Percentiles rank a stretch among this genome's conserved stretches.
phyloP scores from a whole-genome alignment of 2,113 vertebrate species.

The Dinomys branickii region DNA sequence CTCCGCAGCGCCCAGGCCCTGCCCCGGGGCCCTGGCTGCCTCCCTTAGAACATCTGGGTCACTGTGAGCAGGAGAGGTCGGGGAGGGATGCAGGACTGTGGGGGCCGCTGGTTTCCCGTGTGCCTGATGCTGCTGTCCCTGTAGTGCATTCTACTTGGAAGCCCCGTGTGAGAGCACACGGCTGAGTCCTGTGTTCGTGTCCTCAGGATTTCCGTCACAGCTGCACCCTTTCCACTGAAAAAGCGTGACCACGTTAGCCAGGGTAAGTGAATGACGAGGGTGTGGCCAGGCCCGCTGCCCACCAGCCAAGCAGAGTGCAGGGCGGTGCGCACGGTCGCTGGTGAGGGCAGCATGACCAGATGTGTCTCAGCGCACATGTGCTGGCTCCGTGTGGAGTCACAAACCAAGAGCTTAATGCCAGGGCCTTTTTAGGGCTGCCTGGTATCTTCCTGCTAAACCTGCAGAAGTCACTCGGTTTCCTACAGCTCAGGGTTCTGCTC shows the following conservation, averaged over 20 bases:
- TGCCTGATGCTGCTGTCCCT: neutral
- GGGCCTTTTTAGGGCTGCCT: neutral
- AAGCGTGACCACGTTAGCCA: neutral
- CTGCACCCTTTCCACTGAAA: neutral
- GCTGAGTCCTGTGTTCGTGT: neutral
- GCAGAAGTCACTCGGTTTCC: constrained; percentile 12
- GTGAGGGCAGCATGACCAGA: neutral
- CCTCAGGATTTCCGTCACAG: neutral
- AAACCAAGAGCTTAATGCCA: neutral
- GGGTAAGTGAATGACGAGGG: neutral
- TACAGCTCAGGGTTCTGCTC: constrained; percentile 35
- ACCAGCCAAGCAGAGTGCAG: neutral
- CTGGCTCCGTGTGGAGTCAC: neutral
- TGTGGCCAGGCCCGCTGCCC: neutral
- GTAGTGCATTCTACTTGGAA: neutral
- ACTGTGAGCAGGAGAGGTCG: neutral
- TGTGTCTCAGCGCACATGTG: neutral
- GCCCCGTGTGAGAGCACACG: neutral
- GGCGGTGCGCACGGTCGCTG: neutral
- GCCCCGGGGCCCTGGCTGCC: neutral
- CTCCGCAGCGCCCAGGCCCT: neutral
- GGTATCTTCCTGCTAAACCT: constrained; percentile 2
- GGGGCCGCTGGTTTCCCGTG: neutral
- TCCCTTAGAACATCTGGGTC: neutral
- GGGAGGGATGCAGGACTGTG: rapidly evolving